Conservation (phyloP, 1,140 invertebrate species). For the Plectrocnemia conspersa region DNA sequence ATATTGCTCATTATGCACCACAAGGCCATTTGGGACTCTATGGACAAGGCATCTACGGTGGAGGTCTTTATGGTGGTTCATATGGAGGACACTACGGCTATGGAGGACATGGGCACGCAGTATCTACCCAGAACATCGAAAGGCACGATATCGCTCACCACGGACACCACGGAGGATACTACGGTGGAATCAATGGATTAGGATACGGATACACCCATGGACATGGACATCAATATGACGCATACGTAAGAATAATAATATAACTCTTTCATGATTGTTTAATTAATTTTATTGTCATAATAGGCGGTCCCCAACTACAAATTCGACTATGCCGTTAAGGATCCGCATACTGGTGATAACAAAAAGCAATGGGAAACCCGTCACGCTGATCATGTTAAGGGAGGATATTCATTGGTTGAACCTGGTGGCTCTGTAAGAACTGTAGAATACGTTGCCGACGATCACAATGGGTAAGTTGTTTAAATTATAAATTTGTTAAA, state of each 20-base stretch:
- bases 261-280: too few species aligned
- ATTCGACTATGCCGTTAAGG: slow-evolving; percentile 61
- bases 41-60: neutral
- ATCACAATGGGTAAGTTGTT: slow-evolving; percentile 22
- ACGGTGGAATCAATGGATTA: neutral
- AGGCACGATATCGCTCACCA: neutral
- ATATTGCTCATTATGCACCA: neutral
- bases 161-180: neutral
- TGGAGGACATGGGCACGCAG: slow-evolving; percentile 10
- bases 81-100: slow-evolving; percentile 1
- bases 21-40: too few species aligned
- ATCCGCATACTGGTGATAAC: slow-evolving; percentile 57
- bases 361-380: slow-evolving; percentile 52
- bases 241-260: too few species aligned
- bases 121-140: neutral
- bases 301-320: slow-evolving; percentile 45
- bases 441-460: slow-evolving; percentile 40
- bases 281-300: slow-evolving; percentile 19
- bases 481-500: neutral
- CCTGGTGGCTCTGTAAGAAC: slow-evolving; percentile 52
- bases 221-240: slow-evolving; percentile 2
- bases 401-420: slow-evolving; percentile 44
- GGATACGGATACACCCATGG: too few species aligned
- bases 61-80: neutral
- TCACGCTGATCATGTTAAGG: slow-evolving; percentile 50